These are phyloP conservation scores for Taeniopygia guttata DNA, from an alignment of 2,797 vertebrate species.

Conservation along the genomic window DNA sequence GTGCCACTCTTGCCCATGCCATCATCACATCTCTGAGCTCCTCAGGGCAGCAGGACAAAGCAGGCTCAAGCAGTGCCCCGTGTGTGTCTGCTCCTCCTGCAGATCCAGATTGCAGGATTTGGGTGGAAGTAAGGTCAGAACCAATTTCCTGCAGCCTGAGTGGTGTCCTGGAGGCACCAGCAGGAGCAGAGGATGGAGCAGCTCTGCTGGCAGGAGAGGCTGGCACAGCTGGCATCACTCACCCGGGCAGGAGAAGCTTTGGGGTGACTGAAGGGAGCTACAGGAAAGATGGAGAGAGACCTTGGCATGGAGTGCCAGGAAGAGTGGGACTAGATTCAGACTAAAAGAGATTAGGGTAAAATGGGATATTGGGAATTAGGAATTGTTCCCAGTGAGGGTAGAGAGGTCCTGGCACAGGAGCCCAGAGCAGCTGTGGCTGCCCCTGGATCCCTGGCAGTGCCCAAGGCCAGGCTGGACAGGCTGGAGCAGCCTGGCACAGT, in stretches of 20 bases:
- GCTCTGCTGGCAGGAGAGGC: neutral
- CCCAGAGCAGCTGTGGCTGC: neutral
- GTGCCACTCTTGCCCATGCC: neutral
- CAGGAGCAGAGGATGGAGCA: neutral
- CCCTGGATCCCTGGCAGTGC: neutral
- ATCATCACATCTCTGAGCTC: rapidly evolving
- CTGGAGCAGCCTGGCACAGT: neutral
- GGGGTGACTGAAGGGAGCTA: neutral
- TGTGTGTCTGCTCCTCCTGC: neutral
- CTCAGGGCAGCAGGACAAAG: neutral
- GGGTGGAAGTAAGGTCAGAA: neutral
- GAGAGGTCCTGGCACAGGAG: neutral
- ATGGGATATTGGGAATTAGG: rapidly evolving
- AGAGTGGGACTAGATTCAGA: neutral
- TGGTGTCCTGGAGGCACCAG: neutral
- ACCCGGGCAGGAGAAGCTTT: neutral
- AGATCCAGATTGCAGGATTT: neutral
- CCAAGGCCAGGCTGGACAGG: neutral
- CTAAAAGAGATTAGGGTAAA: rapidly evolving
- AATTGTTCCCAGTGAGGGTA: rapidly evolving
- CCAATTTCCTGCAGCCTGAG: neutral
- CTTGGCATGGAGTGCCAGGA: neutral
- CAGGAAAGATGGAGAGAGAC: neutral
- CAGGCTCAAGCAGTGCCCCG: rapidly evolving
- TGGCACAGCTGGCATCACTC: neutral